Evolutionary conservation across 2,797 vertebrate genomes (phyloP), one percentile per base, ranked within the genome.

Genomic region (Intellagama lesueurii): DNA sequence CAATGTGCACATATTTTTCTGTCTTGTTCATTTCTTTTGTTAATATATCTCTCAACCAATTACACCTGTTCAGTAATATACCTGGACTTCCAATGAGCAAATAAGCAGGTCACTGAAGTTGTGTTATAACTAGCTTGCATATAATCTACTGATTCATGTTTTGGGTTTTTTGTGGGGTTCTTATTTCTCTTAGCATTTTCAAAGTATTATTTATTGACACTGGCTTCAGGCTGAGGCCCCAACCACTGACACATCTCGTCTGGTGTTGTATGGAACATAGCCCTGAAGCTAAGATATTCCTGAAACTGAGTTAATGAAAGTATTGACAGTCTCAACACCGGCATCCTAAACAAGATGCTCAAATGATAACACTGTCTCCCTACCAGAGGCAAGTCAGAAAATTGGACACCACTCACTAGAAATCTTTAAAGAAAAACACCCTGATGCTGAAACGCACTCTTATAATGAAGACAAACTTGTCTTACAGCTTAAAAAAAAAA

Each of bases 241-340:
- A 82, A 40, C 24, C 3, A 1, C 49, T 82, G 40, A 87, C 82
- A 47, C 52, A 76, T 92, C 19, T 69, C 76, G 52, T 88, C 44
- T 68, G 75, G 82, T 12, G 93, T 22, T 52, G 30, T 83, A 89
- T 0, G 89, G 70, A 90, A 93, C 77, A 88, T 0, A 64, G 77
- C 79, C 89, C 88, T 24, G n/a, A 89, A 92, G 75, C 80, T 90
- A 92, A 90, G 85, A 93, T 93, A 87, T 5, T 79, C 88, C 77
- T 66, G 72, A 93, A 94, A 93, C 83, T 68, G 0, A 93, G 68
- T 89, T 95, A 92, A 92, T 91, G 86, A 93, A 93, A 93, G 82
- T 91, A 93, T 89, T 73, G 89, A 90, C 90, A 81, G 75, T 91
- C 52, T 89, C 30, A 88, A 90, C 35, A 83, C 73, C 2, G 90